Conservation (phyloP, 2,888 invertebrate species). For the Xestia ashworthii region DNA sequence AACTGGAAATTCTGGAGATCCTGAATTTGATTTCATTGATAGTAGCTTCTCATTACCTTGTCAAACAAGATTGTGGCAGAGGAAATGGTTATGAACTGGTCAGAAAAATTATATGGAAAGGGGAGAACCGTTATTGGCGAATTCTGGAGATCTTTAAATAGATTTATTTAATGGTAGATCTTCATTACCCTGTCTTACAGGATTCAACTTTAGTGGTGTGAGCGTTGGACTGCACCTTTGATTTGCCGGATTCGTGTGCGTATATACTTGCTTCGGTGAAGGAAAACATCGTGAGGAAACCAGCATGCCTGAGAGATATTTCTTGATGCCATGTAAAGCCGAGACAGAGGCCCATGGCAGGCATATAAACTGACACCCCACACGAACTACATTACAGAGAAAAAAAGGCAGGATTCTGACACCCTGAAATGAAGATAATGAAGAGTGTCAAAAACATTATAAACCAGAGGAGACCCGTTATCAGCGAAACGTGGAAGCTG, state of each 20-base stretch:
- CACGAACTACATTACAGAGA: too few relatives aligned
- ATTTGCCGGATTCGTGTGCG: too few relatives aligned
- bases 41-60: not conserved
- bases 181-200: not conserved
- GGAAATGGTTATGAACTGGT: not conserved
- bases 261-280: too few relatives aligned
- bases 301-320: too few relatives aligned
- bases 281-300: too few relatives aligned
- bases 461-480: not conserved
- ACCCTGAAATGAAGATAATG: not conserved
- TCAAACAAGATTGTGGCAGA: not conserved
- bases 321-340: too few relatives aligned
- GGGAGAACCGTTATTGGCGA: not conserved
- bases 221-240: too few relatives aligned
- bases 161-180: not conserved
- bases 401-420: not conserved
- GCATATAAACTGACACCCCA: too few relatives aligned
- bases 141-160: not conserved
- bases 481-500: not conserved
- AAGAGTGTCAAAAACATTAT: not conserved
- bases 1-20: conserved; percentile 9
- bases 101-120: not conserved
- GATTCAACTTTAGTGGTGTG: too few relatives aligned
- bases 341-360: too few relatives aligned
- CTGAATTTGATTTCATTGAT: conserved; percentile 5